Base-by-base conservation (phyloP, 2,888 invertebrate species). In the Oscheius sp. region DNA sequence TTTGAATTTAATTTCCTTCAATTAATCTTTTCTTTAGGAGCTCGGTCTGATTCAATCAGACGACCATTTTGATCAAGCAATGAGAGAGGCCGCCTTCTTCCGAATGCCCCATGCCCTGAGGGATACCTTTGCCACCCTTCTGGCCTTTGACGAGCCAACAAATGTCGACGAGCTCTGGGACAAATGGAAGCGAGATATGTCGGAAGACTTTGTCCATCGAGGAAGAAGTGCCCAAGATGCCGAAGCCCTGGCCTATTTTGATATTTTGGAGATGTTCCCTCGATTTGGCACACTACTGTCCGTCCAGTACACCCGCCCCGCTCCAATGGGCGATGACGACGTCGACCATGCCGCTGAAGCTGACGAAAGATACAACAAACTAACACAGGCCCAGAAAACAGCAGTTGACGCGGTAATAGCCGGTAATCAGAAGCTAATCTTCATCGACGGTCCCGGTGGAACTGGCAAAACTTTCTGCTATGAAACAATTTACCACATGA, bases 391-490 rank as follows among this genome's bases (percentile, higher is more conserved):
- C n/a, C 52, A 29, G 52, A 55, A 27, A 7, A 18, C 23, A 25
- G 35, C 41, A 55, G 58, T 63, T 1, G 41, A 35, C 16, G 46
- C n/a, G 1, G 49, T 49, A 16, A 25, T 66, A 12, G 0, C 27
- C 1, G 66, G 53, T 16, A 2, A 45, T 6, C 12, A 23, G 21
- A 69, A 43, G 21, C 35, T 69, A 13, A 16, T 73, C 18, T 74
- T 63, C 25, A 29, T 76, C 5, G 73, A 68, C 27, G 76, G 74
- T 16, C 68, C 73, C n/a, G 76, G 74, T n/a, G 76, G 76, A 23
- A 61, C 71, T 1, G 73, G 74, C 1, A 74, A 76, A n/a, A 76
- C 74, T 0, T 76, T 71, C 53, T 46, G 41, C 13, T 76, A 76
- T 49, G 56, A 70, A 13, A 29, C 59, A 1, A 35, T 75, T 9